phyloP scores from a whole-genome alignment of 2,888 invertebrate genomes.

The Colletes collaris region DNA sequence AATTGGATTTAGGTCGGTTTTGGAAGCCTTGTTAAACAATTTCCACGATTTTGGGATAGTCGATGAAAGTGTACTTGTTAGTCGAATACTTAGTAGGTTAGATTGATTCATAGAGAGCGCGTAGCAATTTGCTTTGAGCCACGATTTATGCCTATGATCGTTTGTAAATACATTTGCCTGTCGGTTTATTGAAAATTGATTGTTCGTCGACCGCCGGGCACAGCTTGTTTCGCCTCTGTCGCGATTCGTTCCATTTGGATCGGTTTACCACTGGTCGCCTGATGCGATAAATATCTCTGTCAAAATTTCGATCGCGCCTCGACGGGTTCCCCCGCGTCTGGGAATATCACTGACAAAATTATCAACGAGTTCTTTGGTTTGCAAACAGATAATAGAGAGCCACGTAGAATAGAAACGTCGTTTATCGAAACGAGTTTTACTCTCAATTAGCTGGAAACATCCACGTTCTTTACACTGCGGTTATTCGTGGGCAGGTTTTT shows the following conservation, averaged over 20 bases:
- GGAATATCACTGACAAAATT: too few species aligned
- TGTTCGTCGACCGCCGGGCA: conserved; percentile 27
- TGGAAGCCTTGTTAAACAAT: too few species aligned
- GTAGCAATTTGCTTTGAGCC: conserved; percentile 17
- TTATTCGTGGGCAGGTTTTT: too few species aligned
- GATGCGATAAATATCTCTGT: conserved; percentile 42
- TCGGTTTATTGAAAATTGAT: conserved; percentile 57
- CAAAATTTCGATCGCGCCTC: conserved; percentile 35
- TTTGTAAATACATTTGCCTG: conserved; percentile 50
- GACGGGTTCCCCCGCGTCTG: neutral
- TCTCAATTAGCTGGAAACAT: too few species aligned
- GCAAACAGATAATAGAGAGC: too few species aligned
- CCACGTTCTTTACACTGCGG: too few species aligned
- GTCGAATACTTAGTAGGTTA: neutral
- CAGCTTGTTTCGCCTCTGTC: conserved; percentile 10
- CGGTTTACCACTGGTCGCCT: conserved; percentile 24
- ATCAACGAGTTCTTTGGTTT: too few species aligned
- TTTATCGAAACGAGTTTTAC: too few species aligned
- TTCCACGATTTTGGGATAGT: too few species aligned
- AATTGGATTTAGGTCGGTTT: too few species aligned
- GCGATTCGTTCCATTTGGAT: conserved; percentile 48
- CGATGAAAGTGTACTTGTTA: too few species aligned
- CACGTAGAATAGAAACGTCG: too few species aligned
- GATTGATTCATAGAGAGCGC: neutral
- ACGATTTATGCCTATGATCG: conserved; percentile 43